These are phyloP conservation scores for Carlito syrichta DNA, from an alignment of 2,113 vertebrate genomes.

Conservation along the genomic window DNA sequence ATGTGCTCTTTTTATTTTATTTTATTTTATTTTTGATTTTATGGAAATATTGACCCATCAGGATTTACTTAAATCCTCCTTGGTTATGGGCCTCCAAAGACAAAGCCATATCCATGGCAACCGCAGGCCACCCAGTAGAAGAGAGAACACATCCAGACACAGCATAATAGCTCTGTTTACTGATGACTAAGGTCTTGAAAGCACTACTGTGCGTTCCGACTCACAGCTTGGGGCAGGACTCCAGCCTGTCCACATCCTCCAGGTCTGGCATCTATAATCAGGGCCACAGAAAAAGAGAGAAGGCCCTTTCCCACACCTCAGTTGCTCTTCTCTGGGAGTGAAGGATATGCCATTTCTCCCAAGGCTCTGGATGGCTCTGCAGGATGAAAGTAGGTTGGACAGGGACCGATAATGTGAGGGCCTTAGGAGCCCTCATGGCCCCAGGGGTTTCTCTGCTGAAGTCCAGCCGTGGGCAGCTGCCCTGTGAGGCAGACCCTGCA, in stretches of 20 bases:
- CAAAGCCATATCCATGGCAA: constrained; percentile 82
- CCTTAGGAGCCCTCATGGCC: not conserved
- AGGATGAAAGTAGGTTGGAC: not conserved
- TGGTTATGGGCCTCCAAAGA: constrained; percentile 73
- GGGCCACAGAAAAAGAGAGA: not conserved
- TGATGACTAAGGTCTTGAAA: constrained; percentile 56
- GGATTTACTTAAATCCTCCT: constrained; percentile 75
- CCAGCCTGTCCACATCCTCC: constrained; percentile 1
- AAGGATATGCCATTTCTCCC: not conserved
- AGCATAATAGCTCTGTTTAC: constrained; percentile 30
- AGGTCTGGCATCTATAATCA: not conserved
- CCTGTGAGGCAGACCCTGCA: not conserved
- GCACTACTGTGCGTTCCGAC: constrained; percentile 21
- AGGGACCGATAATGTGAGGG: not conserved
- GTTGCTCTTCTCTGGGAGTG: not conserved
- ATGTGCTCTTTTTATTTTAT: not conserved
- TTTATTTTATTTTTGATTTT: constrained; percentile 35
- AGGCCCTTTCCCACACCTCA: not conserved
- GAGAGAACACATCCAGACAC: constrained; percentile 50
- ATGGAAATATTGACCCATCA: constrained; percentile 76
- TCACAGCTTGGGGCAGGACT: not conserved
- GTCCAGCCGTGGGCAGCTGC: not conserved
- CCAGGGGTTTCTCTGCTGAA: not conserved
- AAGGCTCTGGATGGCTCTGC: not conserved
- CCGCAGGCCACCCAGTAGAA: constrained; percentile 69